Evolutionary conservation across 2,113 vertebrate genomes (phyloP).

Genomic region (Plectropomus leopardus): DNA sequence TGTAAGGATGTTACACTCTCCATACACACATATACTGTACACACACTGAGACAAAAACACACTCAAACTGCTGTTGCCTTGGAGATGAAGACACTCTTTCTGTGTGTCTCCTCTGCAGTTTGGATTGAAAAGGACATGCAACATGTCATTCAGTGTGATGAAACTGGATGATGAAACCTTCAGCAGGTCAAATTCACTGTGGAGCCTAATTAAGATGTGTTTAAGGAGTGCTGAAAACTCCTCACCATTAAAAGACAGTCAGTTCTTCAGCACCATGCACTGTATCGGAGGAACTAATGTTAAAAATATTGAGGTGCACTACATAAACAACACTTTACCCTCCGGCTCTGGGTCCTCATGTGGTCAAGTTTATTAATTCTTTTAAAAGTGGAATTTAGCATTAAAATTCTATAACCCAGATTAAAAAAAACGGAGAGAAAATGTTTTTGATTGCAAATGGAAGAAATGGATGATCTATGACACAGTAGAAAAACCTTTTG

Average conservation of each 20-base stretch:
- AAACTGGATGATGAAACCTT: not conserved
- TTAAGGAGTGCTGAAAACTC: not conserved
- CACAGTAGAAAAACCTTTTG: no score
- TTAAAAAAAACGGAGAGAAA: no score
- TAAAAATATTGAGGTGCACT: no score
- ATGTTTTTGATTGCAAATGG: no score
- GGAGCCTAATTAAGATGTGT: not conserved
- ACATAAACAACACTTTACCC: no score
- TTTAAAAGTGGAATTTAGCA: no score
- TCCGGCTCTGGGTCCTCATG: no score
- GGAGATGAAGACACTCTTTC: conserved; percentile 18
- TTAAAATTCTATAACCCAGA: no score
- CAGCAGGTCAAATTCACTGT: not conserved
- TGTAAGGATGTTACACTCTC: not conserved
- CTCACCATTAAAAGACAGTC: not conserved
- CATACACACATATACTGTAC: not conserved
- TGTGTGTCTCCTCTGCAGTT: conserved; percentile 9
- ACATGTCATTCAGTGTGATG: not conserved
- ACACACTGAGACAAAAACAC: not conserved
- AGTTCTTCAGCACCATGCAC: not conserved
- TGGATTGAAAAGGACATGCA: not conserved
- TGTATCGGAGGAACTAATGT: not conserved
- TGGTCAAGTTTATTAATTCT: no score
- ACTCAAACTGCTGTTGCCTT: conserved; percentile 23
- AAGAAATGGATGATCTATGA: no score